These are phyloP conservation scores for Dinoponera quadriceps DNA, from an alignment of 1,140 invertebrate species.

Conservation along the genomic window DNA sequence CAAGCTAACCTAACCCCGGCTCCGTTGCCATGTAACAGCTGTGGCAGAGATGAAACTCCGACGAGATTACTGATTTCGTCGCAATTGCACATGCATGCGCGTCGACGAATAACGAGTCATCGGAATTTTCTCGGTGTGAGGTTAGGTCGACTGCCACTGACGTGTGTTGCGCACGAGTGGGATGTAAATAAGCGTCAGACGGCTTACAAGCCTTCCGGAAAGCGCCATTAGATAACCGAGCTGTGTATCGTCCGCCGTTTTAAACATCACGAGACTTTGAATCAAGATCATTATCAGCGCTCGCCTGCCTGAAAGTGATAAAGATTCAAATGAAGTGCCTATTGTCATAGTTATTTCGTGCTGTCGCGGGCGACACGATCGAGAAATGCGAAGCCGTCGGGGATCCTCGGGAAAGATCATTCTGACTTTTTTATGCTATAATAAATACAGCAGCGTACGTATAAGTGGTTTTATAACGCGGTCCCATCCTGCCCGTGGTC, in stretches of 20 bases:
- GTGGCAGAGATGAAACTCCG: slow-evolving; percentile 33
- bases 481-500: no score
- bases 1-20: not conserved
- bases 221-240: not conserved
- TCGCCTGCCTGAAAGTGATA: not conserved
- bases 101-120: slow-evolving; percentile 14
- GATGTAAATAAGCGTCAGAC: slow-evolving; percentile 10
- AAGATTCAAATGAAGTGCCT: not conserved
- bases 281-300: not conserved
- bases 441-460: not conserved
- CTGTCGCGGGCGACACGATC: not conserved
- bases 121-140: slow-evolving; percentile 4
- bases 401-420: not conserved
- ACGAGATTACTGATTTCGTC: slow-evolving; percentile 46
- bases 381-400: not conserved
- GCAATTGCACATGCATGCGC: slow-evolving; percentile 27
- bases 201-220: not conserved
- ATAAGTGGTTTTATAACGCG: not conserved
- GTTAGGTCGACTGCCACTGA: slow-evolving; percentile 23
- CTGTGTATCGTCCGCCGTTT: not conserved
- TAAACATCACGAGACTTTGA: not conserved
- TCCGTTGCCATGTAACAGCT: not conserved
- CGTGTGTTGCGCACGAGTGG: not conserved
- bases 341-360: not conserved
- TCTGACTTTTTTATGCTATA: not conserved